phyloP scores from a whole-genome alignment of 2,797 vertebrate species.

The Champsocephalus gunnari region DNA sequence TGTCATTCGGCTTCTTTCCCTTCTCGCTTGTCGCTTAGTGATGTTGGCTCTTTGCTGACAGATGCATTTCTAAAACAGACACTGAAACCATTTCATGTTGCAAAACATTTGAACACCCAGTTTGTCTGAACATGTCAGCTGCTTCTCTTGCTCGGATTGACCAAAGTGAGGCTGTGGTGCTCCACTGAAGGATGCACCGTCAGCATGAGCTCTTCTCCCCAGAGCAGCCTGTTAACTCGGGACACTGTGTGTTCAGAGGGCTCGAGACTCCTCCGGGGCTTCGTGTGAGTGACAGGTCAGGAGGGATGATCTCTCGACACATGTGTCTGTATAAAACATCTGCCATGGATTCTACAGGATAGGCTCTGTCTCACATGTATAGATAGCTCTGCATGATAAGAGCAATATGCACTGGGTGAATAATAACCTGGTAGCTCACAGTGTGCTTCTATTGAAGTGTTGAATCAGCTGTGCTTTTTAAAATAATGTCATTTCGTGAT shows the following conservation, averaged over 20 bases:
- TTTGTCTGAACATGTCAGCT: neutral
- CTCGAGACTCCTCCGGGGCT: neutral
- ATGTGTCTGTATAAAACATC: too few relatives aligned
- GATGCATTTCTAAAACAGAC: conserved; percentile 1
- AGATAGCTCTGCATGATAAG: neutral
- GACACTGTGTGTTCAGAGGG: neutral
- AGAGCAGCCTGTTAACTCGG: neutral
- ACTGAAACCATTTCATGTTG: neutral
- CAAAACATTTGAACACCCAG: neutral
- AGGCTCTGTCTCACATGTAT: neutral
- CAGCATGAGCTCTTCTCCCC: neutral
- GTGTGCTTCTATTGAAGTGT: neutral
- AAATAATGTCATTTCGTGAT: too few relatives aligned
- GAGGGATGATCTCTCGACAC: neutral
- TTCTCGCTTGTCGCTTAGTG: neutral
- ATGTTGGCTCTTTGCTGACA: neutral
- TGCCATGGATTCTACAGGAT: too few relatives aligned
- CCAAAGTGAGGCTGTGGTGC: neutral
- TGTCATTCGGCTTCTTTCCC: conserved; percentile 1
- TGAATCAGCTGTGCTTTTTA: neutral
- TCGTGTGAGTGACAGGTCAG: neutral
- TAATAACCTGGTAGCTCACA: neutral
- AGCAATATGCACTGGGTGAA: neutral
- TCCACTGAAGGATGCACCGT: neutral
- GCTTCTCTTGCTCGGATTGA: neutral